Evolutionary conservation across 1,140 invertebrate species (phyloP).

Genomic region (Bactericera cockerelli): DNA sequence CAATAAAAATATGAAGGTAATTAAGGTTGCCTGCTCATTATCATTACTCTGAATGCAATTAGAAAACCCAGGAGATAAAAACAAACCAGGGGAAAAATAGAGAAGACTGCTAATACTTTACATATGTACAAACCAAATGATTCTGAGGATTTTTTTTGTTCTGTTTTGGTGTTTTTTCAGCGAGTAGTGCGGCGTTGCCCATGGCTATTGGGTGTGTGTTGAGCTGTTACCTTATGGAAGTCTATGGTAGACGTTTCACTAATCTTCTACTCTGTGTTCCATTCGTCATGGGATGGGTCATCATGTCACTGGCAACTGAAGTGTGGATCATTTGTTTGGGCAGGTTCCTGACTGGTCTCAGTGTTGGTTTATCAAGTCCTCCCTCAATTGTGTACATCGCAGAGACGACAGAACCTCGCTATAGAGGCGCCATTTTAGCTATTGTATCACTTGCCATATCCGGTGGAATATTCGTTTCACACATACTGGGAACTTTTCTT

Average conservation of each 20-base stretch:
- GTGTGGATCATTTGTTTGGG: conserved; percentile 39
- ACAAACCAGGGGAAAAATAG: too few species aligned
- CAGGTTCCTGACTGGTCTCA: conserved; percentile 46
- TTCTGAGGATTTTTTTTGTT: too few species aligned
- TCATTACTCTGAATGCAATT: too few species aligned
- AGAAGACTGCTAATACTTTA: too few species aligned
- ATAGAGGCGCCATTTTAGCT: conserved; percentile 39
- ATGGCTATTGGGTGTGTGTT: conserved; percentile 42
- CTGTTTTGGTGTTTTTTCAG: conserved; percentile 27
- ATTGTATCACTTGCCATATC: conserved; percentile 36
- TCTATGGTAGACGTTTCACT: conserved; percentile 43
- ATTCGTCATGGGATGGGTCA: conserved; percentile 47
- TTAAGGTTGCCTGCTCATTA: too few species aligned
- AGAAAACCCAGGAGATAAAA: too few species aligned
- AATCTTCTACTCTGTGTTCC: conserved; percentile 41
- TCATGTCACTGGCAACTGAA: conserved; percentile 36
- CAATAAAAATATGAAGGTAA: too few species aligned
- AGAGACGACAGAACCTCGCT: conserved; percentile 20
- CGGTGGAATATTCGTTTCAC: conserved; percentile 36
- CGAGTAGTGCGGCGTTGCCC: conserved; percentile 38
- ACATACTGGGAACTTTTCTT: conserved; percentile 41
- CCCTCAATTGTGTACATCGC: conserved; percentile 35
- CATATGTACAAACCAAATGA: too few species aligned
- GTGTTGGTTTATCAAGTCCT: conserved; percentile 34
- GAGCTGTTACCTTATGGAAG: conserved; percentile 43